A percentile compares a stretch with the other conserved stretches of the same genome.
These are phyloP conservation scores for Neofelis nebulosa DNA, from an alignment of 2,113 vertebrate species.

Conservation along the genomic window DNA sequence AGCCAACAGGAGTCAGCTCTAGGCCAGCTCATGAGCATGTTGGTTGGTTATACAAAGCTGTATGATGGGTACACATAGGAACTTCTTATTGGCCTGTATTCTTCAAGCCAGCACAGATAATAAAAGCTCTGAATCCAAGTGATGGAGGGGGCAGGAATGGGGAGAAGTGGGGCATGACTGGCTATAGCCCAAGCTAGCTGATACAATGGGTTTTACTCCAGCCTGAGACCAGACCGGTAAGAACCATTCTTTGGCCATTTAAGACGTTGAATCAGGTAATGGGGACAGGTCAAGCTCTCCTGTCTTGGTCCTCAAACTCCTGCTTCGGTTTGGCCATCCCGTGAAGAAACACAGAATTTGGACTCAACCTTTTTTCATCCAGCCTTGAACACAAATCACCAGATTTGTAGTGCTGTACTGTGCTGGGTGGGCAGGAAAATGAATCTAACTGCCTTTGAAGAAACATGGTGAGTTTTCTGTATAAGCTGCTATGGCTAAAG, in stretches of 20 bases:
- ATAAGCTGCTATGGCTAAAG: background rate
- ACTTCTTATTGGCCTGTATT: background rate
- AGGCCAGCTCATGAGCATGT: too few relatives aligned
- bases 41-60: background rate
- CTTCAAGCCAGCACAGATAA: background rate
- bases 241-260: background rate
- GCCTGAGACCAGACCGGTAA: background rate
- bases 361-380: background rate
- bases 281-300: background rate
- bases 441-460: background rate
- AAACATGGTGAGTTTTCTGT: background rate
- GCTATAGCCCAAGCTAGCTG: background rate
- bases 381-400: background rate
- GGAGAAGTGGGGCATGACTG: fast-evolving
- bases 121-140: background rate
- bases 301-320: background rate
- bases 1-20: background rate
- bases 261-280: background rate
- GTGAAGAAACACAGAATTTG: background rate
- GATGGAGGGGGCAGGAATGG: background rate
- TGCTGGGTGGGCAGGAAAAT: background rate
- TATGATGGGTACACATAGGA: background rate
- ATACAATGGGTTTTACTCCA: background rate
- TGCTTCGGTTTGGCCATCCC: background rate
- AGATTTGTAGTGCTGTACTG: background rate